Evolutionary conservation across 2,113 vertebrate species (phyloP), one percentile per base, ranked within the genome.

Genomic region (Hylia prasina): DNA sequence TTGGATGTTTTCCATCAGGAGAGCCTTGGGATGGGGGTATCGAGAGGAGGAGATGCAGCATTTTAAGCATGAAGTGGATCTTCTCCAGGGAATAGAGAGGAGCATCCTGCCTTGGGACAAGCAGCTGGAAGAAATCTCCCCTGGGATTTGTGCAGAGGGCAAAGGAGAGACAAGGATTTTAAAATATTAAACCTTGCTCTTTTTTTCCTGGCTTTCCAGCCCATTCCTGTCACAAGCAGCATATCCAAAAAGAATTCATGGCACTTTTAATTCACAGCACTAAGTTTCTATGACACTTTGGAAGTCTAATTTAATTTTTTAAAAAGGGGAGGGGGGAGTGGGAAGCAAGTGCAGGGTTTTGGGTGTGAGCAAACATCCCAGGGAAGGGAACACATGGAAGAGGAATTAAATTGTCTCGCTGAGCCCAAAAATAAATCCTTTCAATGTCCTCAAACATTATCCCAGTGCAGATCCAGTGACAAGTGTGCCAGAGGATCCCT

Each of bases 391-490:
- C 45, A n/a, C 48, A 25, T 44, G 57, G 61, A 76, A 58, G 30
- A 87, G 40, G 78, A 73, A 91, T 92, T 75, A 93, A 90, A 90
- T 68, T 82, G 69, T 50, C 83, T 89, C 7, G 0, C 77, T 93
- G 57, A 44, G 39, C 57, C 58, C 78, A 37, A 63, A 58, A 92
- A 87, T 58, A 87, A 97, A 93, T 68, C 78, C 60, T 58, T 53
- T 57, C 75, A 73, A 78, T 42, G 79, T 64, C 73, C 60, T 80
- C 51, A 68, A 92, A 45, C 68, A 71, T 65, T 9, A 75, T 56
- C 44, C 23, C 1, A 64, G 45, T 23, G 69, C 25, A 2, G 45
- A 57, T 75, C 76, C 66, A 44, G 65, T 15, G 57, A 63, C 27
- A 30, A 71, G 33, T 6, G 0, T 50, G 82, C 16, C 4, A 21